Evolutionary conservation across 2,797 vertebrate species (phyloP), one percentile per base, ranked within the genome.

Genomic region (Eurystomus glaucurus): DNA sequence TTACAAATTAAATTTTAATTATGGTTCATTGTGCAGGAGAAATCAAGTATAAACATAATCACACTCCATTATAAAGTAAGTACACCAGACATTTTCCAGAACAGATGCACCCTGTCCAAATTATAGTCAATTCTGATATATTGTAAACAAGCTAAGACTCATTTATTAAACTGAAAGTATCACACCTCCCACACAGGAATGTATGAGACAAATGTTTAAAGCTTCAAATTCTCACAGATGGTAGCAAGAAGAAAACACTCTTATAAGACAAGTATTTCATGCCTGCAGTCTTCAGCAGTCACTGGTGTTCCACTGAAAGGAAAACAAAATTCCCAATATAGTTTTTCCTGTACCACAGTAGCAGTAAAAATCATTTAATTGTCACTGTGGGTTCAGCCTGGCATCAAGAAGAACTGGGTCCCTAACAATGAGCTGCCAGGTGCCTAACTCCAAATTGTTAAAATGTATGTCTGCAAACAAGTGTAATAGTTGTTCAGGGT

Each of bases 1-100:
- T 94, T 97, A 84, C 87, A 96, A 95, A 97, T 98, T 97, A 97
- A 98, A 97, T 94, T 94, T 95, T 97, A 95, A 97, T 97, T 95
- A 96, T 35, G 58, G 80, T 95, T 95, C 91, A 94, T 82, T 97
- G 92, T 96, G 89, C 94, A 92, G 72, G 76, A 95, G 90, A 95
- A 94, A 96, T 91, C 85, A 92, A 94, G 88, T 93, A 96, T 95
- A 97, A 97, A 97, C 66, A 96, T 75, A 91, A 96, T 96, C 93
- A 96, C 87, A 91, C 78, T 93, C 75, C 87, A 96, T 97, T 96
- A 96, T 90, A 78, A 96, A 96, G 80, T 92, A 96, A 97, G 90
- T 79, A 95, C 62, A 93, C 74, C 93, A 95, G 92, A 69, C 25
- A 51, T 78, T 92, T 89, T 95, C 69, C 80, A 90, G 79, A 95